Conservation (phyloP, 2,888 invertebrate genomes). For the Choristoneura rosaceana region DNA sequence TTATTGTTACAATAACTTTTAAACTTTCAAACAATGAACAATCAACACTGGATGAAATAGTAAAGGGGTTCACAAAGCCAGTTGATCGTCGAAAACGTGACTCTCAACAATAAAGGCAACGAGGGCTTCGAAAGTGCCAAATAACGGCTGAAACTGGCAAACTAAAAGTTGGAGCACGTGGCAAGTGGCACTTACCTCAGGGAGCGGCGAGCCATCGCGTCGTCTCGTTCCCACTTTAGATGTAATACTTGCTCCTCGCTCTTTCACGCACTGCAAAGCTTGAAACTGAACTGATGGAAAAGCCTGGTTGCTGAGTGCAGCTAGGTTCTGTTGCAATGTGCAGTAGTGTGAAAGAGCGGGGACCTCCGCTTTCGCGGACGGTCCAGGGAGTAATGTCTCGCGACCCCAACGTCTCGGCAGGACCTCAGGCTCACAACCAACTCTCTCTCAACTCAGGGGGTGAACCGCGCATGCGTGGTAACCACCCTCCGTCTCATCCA, state of each 20-base stretch:
- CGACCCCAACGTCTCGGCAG: conserved; percentile 75
- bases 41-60: background rate
- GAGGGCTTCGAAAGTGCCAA: conserved; percentile 8
- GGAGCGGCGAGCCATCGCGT: conserved; percentile 74
- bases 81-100: background rate
- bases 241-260: conserved; percentile 67
- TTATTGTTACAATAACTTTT: background rate
- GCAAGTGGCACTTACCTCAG: conserved; percentile 82
- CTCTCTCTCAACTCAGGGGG: conserved; percentile 79
- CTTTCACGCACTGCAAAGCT: conserved; percentile 73
- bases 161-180: conserved; percentile 78
- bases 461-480: conserved; percentile 76
- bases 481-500: conserved; percentile 60
- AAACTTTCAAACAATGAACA: background rate
- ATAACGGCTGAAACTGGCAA: conserved; percentile 51
- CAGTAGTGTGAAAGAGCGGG: conserved; percentile 76
- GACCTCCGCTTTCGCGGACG: conserved; percentile 82
- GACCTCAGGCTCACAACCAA: conserved; percentile 72
- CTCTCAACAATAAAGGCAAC: background rate
- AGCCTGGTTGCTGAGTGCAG: conserved; percentile 49
- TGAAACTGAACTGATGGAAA: background rate
- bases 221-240: conserved; percentile 84
- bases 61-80: background rate
- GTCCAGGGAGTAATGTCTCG: conserved; percentile 80
- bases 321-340: conserved; percentile 45